Evolutionary conservation across 1,140 invertebrate species (phyloP), one percentile per base, ranked within the genome.

Genomic region (Camponotus vicinus): DNA sequence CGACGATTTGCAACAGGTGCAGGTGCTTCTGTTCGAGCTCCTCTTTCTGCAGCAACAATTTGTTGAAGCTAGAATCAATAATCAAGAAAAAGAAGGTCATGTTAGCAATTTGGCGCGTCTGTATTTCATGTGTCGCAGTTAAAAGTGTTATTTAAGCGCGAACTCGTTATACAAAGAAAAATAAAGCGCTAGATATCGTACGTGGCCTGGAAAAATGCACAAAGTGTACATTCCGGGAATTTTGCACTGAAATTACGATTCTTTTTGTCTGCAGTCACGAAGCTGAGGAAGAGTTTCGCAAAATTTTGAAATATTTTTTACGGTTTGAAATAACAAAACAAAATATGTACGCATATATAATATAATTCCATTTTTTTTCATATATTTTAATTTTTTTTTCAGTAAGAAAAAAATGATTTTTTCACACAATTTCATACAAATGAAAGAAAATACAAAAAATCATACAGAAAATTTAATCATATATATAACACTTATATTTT

Each of bases 21-120:
- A 98, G 95, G 95, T 99, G 98, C 94, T 99, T 98, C 94, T 99
- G 98, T 90, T 99, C 98, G 89, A 99, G 94, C 94, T 99, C 98
- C 93, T 99, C 98, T 93, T 98, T 98, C 95, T 98, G 97, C 61
- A 98, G 96, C 40, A 98, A 95, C 63, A 98, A 95, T 95, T 99
- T 99, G 96, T 98, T 99, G 96, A 98, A 99, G 93, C 98, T 99
- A 94, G 27, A 95, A 96, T 92, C 89, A 91, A 78, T 79, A 59
- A n/a, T 18, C 73, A 69, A 84, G 40, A 57, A 59, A n/a, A 18
- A 84, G 5, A 27, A 32, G 21, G 15, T 27, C 13, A 7, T 34
- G 34, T 80, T n/a, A 70, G 34, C 2, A 2, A 52, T 52, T 71
- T 34, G 21, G 37, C 21, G 40, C 11, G 32, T 49, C 18, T 6